Conservation (phyloP, 1,140 invertebrate species). For the Sogatella furcifera region DNA sequence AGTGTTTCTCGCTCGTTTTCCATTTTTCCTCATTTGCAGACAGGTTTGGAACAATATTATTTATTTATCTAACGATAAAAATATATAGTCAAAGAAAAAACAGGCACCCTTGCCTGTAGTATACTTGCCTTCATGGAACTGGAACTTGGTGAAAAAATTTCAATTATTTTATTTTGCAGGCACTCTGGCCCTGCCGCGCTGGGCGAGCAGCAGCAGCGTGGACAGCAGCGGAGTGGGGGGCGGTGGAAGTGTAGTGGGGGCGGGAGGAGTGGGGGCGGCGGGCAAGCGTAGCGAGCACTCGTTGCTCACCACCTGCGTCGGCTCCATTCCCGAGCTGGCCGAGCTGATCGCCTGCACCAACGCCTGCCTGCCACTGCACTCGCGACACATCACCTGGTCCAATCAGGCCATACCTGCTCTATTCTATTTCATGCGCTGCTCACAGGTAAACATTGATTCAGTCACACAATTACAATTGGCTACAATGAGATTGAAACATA, state of each 20-base stretch:
- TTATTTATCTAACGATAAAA: too few species aligned
- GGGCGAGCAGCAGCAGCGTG: conserved; percentile 69
- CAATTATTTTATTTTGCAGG: conserved; percentile 36
- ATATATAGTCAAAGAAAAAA: too few species aligned
- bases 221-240: conserved; percentile 32
- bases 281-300: conserved; percentile 50
- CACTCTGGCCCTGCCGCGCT: conserved; percentile 67
- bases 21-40: too few species aligned
- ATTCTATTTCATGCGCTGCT: conserved; percentile 86
- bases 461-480: too few species aligned
- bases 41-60: too few species aligned
- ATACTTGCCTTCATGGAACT: too few species aligned
- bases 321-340: conserved; percentile 61
- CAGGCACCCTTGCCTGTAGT: too few species aligned
- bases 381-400: conserved; percentile 41
- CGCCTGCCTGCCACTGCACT: conserved; percentile 33
- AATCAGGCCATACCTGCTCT: conserved; percentile 60
- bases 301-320: conserved; percentile 77
- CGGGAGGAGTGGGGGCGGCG: background rate
- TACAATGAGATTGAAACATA: too few species aligned
- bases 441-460: too few species aligned
- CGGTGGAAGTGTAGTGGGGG: background rate
- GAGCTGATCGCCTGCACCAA: conserved; percentile 53
- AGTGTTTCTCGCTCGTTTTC: too few species aligned
- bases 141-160: too few species aligned